Percentiles rank a stretch among this genome's conserved stretches.
Evolutionary conservation across 2,888 invertebrate genomes (phyloP).

Genomic region (Marasmarcha lunaedactyla): DNA sequence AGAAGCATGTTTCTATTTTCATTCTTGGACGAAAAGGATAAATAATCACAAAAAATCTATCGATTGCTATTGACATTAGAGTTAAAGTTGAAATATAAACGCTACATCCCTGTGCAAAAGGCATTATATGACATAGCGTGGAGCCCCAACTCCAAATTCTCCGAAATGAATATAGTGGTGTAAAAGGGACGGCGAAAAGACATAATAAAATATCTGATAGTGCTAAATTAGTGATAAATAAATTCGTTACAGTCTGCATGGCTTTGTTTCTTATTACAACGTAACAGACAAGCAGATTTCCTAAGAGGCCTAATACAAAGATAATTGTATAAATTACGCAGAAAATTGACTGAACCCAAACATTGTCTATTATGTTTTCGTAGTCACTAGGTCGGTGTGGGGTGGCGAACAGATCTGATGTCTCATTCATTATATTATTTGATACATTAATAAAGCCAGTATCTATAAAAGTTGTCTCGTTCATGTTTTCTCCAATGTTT

Average conservation of each 20-base stretch:
- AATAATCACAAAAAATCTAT: constrained; percentile 96
- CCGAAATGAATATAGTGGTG: constrained; percentile 93
- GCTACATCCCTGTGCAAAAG: constrained; percentile 94
- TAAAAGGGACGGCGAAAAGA: constrained; percentile 94
- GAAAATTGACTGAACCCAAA: constrained; percentile 77
- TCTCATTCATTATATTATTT: constrained; percentile 25
- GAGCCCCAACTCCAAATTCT: constrained; percentile 94
- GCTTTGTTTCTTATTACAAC: constrained; percentile 92
- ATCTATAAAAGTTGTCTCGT: constrained; percentile 35
- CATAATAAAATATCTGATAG: constrained; percentile 95
- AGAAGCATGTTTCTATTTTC: constrained; percentile 87
- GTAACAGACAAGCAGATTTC: constrained; percentile 92
- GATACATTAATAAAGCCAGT: constrained; percentile 26
- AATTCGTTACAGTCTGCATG: constrained; percentile 98
- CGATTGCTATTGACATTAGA: constrained; percentile 96
- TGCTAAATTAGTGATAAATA: constrained; percentile 97
- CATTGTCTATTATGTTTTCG: constrained; percentile 73
- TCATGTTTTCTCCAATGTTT: constrained; percentile 31
- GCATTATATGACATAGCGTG: constrained; percentile 90
- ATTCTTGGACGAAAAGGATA: constrained; percentile 95
- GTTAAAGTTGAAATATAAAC: constrained; percentile 98
- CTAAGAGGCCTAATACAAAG: constrained; percentile 89
- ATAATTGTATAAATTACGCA: constrained; percentile 84
- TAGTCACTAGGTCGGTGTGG: not conserved
- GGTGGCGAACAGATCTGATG: too few species aligned